Percentiles rank a stretch among this genome's conserved stretches.
Conservation (phyloP, 2,113 vertebrate genomes). For the Galemys pyrenaicus region DNA sequence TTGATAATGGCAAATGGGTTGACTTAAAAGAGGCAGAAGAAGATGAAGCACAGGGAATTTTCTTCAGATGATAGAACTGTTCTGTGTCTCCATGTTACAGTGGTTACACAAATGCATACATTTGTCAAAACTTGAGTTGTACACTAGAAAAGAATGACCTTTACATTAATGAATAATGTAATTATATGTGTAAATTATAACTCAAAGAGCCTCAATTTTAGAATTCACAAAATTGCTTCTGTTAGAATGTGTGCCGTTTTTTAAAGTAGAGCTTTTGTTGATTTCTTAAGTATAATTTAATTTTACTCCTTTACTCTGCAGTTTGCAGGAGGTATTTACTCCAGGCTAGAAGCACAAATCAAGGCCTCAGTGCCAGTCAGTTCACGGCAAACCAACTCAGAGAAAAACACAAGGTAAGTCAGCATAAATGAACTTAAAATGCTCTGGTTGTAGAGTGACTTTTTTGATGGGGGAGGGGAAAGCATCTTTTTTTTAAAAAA, state of each 20-base stretch:
- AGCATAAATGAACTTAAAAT: background rate
- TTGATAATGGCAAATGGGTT: no score
- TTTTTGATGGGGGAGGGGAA: background rate
- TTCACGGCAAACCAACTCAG: constrained; percentile 87
- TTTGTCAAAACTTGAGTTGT: background rate
- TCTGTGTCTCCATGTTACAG: background rate
- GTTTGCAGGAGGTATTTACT: constrained; percentile 95
- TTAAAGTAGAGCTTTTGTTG: background rate
- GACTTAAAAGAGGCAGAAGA: background rate
- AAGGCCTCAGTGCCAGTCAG: constrained; percentile 87
- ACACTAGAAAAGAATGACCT: background rate
- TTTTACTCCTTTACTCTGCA: constrained; percentile 71
- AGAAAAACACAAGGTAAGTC: constrained; percentile 89
- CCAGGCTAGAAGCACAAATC: constrained; percentile 93
- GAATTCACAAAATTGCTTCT: constrained; percentile 14
- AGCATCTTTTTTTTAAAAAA: background rate
- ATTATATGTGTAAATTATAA: background rate
- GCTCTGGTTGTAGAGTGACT: background rate
- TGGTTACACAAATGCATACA: background rate
- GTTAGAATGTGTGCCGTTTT: constrained; percentile 27
- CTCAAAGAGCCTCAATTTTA: background rate
- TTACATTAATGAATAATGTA: background rate
- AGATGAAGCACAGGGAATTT: background rate
- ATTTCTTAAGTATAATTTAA: background rate
- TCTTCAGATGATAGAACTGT: background rate